Evolutionary conservation across 2,797 vertebrate species (phyloP), one percentile per base, ranked within the genome.

Genomic region (Sphenopsis melanotis): DNA sequence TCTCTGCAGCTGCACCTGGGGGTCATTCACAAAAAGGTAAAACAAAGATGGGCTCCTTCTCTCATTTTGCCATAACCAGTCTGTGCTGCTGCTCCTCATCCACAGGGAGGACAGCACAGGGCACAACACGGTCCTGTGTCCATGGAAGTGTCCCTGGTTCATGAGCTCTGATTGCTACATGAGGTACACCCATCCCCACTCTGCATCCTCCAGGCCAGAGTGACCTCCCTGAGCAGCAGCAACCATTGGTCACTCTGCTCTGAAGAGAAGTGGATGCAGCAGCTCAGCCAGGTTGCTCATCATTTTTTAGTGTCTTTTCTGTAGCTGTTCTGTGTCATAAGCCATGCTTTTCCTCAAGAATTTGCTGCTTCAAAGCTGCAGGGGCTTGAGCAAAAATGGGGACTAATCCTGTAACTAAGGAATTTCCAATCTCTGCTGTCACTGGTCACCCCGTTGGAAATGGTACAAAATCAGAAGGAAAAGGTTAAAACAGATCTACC

Each of bases 1-100:
- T n/a, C 15, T 36, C 34, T 75, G 34, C 36, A 69, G 44, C 29
- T 1, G 0, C 44, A 32, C 3, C 1, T 2, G 18, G 5, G 23
- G 29, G 18, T 65, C 5, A 2, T n/a, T 63, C 39, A 63, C 12
- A 42, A 47, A 52, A 30, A 29, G 8, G 26, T 10, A 23, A 44
- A 83, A 61, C 7, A 36, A 70, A 39, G 15, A 23, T 47, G 46
- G 12, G n/a, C 18, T 75, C 1, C 23, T 82, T 69, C 68, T 49
- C 59, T 69, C 30, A 4, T n/a, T 23, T 10, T 47, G 39, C 46
- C 29, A 4, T 21, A 47, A 47, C 7, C 10, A 15, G 27, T 10
- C 36, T 37, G 10, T n/a, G 14, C 27, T 59, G 26, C 41, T 70
- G 5, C 42, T 84, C 56, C 50, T 39, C 65, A 30, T 30, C 10